Conservation (phyloP, 2,113 vertebrate genomes). For the Crocuta crocuta region DNA sequence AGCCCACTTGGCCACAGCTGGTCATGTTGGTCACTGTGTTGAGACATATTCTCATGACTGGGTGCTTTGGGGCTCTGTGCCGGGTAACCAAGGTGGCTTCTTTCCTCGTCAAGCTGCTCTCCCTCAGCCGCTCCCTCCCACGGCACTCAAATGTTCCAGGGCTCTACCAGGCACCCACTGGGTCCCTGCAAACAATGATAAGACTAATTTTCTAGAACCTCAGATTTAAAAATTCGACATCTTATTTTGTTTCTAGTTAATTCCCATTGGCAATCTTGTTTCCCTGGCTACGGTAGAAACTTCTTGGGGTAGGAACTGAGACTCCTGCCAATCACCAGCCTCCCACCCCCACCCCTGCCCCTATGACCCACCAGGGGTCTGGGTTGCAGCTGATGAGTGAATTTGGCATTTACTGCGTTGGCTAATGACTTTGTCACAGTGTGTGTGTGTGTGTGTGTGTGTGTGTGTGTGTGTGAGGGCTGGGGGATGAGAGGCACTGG, state of each 20-base stretch:
- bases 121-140: not conserved
- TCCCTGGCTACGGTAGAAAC: not conserved
- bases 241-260: not conserved
- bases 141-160: not conserved
- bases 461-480: not conserved
- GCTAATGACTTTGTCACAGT: not conserved
- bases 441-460: not conserved
- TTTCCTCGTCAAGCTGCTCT: no score
- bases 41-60: not conserved
- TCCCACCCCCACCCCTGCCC: no score
- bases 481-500: no score
- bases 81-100: not conserved
- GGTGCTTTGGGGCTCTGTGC: not conserved
- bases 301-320: not conserved
- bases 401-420: not conserved
- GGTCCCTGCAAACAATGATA: not conserved
- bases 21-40: not conserved
- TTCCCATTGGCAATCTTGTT: not conserved
- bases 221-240: not conserved
- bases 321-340: not conserved
- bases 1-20: not conserved
- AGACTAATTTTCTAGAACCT: constrained; percentile 3
- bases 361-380: not conserved
- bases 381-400: not conserved
- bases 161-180: not conserved